Conservation (phyloP, 1,140 invertebrate species). For the Pseudomyrmex sp. region DNA sequence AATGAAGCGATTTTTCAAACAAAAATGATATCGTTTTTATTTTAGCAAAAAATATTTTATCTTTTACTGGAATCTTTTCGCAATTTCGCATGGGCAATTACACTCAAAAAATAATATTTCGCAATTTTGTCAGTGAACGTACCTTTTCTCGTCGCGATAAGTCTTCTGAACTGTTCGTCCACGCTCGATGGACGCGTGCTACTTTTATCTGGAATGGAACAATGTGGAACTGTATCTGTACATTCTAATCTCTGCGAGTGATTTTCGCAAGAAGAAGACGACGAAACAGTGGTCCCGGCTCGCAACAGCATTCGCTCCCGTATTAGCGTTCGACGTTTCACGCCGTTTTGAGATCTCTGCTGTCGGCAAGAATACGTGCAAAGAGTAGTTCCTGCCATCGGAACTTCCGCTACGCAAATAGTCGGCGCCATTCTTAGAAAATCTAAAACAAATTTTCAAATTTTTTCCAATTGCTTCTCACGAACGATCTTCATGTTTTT, state of each 20-base stretch:
- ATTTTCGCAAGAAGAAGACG: conserved; percentile 46
- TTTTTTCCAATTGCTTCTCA: neutral
- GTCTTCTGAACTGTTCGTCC: conserved; percentile 64
- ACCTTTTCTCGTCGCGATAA: conserved; percentile 70
- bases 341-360: conserved; percentile 51
- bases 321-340: conserved; percentile 65
- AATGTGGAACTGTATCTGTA: conserved; percentile 42
- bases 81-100: neutral
- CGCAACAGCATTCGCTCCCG: conserved; percentile 35
- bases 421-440: conserved; percentile 74
- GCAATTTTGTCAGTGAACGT: neutral
- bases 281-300: conserved; percentile 31
- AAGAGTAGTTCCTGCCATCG: conserved; percentile 62
- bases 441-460: conserved; percentile 20
- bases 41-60: no score
- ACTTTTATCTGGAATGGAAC: conserved; percentile 39
- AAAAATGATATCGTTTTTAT: neutral
- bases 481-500: neutral
- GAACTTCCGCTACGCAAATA: conserved; percentile 73
- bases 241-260: conserved; percentile 59
- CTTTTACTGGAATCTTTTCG: no score
- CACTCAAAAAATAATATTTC: neutral
- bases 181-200: conserved; percentile 43
- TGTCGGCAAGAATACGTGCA: conserved; percentile 63
- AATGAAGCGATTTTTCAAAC: neutral